phyloP scores from a whole-genome alignment of 2,797 vertebrate species.

The Crenichthys baileyi region DNA sequence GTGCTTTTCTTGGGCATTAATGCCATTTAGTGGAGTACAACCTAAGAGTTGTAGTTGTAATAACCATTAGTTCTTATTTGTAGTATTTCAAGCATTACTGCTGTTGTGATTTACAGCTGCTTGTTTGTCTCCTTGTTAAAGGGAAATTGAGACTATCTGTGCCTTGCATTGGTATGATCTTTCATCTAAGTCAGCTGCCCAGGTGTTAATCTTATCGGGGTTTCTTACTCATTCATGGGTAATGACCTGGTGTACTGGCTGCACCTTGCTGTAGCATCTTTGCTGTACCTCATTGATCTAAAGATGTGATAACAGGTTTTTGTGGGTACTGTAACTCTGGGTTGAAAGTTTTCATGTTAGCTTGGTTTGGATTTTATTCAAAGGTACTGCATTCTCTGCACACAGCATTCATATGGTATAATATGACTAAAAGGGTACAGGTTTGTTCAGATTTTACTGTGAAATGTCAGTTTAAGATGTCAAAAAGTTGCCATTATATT shows the following conservation, averaged over 20 bases:
- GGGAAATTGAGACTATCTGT: not conserved
- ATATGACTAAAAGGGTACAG: too few species aligned
- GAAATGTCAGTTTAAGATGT: not conserved
- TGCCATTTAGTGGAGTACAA: not conserved
- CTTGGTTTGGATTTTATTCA: not conserved
- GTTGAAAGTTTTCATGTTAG: not conserved
- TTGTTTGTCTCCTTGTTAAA: not conserved
- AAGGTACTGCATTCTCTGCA: not conserved
- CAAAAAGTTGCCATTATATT: not conserved
- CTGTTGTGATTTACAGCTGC: not conserved
- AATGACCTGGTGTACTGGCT: not conserved
- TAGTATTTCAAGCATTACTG: not conserved
- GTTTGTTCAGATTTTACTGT: too few species aligned
- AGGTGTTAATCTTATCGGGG: not conserved
- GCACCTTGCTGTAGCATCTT: not conserved
- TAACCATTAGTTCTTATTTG: not conserved
- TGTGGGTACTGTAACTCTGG: not conserved
- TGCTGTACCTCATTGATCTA: not conserved
- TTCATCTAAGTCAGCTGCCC: not conserved
- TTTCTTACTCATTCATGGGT: not conserved
- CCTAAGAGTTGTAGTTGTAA: not conserved
- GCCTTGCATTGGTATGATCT: not conserved
- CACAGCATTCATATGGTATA: not conserved
- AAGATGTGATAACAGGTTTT: conserved; percentile 1
- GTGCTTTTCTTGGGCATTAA: not conserved